Percentiles rank a stretch among this genome's conserved stretches.
Conservation (phyloP, 2,113 vertebrate species). For the Phyllostomus discolor region DNA sequence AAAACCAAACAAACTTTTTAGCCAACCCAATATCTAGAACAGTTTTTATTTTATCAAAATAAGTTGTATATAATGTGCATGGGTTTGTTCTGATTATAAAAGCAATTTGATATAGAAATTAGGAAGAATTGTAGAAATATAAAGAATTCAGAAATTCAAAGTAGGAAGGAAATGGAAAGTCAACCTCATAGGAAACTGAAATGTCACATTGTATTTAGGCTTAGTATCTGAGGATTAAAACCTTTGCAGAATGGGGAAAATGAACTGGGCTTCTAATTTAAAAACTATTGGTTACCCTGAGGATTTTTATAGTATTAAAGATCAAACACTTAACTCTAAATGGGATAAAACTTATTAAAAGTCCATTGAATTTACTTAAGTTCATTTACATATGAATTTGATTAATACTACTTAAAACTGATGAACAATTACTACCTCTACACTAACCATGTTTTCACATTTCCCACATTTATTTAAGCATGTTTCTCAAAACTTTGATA, state of each 20-base stretch:
- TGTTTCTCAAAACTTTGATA: not conserved
- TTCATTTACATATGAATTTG: slow-evolving; percentile 23
- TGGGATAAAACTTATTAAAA: slow-evolving; percentile 19
- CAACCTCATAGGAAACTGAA: not conserved
- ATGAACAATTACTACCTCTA: not conserved
- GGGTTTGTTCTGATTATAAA: not conserved
- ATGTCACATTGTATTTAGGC: not conserved
- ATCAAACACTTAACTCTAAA: slow-evolving; percentile 8
- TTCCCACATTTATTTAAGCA: not conserved
- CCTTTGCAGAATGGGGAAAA: not conserved
- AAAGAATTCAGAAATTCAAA: slow-evolving; percentile 1
- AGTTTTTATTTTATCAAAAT: slow-evolving; percentile 12
- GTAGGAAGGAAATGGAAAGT: not conserved
- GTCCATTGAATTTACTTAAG: not conserved
- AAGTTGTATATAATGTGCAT: not conserved
- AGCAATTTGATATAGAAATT: not conserved
- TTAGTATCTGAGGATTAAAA: not conserved
- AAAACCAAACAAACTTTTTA: no score
- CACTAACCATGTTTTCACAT: not conserved
- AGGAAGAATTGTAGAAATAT: not conserved
- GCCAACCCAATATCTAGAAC: not conserved
- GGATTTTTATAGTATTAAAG: slow-evolving; percentile 12
- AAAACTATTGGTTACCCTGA: not conserved
- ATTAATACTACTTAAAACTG: not conserved
- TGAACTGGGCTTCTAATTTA: not conserved